Base-by-base conservation (phyloP, 2,888 invertebrate species). In the Teinopalpus imperialis region DNA sequence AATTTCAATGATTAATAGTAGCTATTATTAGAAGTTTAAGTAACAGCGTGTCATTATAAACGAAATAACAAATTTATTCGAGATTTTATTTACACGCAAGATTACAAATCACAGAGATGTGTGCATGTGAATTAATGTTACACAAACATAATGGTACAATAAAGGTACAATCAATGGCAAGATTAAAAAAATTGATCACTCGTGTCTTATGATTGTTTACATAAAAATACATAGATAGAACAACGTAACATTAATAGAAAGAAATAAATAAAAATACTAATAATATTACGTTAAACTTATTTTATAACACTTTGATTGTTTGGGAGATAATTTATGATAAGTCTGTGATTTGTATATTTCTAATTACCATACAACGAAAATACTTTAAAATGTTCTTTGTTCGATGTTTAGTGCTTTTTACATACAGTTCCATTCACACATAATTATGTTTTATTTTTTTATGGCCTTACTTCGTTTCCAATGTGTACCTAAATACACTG, bases 31-130 rank as follows among this genome's bases (percentile, higher is more conserved):
- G 60, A 65, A 58, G 57, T 64, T 62, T 60, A 66, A 59, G 56
- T 65, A 70, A 74, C 69, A 73, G 74, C 80, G 74, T 81, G 74
- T 77, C 63, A 53, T 74, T 76, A 77, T 70, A 75, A 74, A 79
- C 76, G 81, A 85, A 81, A 82, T 85, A 88, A 87, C 87, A 81
- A 85, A 79, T 72, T 70, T 76, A 81, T 79, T 81, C 78, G 79
- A 81, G 80, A 74, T 66, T 63, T 63, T 86, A 87, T 86, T 77
- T 86, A 87, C 86, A 87, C 61, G 79, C 78, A 78, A 76, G 69
- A 70, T 76, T 78, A 81, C 78, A 81, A 83, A 87, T 86, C 86
- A 87, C 85, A 87, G 81, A 76, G 70, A 74, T 66, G 76, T 67
- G 76, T 81, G 82, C 69, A 67, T 63, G 50, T 59, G 67, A 65